phyloP scores from a whole-genome alignment of 2,113 vertebrate genomes.

The Grallaria varia region DNA sequence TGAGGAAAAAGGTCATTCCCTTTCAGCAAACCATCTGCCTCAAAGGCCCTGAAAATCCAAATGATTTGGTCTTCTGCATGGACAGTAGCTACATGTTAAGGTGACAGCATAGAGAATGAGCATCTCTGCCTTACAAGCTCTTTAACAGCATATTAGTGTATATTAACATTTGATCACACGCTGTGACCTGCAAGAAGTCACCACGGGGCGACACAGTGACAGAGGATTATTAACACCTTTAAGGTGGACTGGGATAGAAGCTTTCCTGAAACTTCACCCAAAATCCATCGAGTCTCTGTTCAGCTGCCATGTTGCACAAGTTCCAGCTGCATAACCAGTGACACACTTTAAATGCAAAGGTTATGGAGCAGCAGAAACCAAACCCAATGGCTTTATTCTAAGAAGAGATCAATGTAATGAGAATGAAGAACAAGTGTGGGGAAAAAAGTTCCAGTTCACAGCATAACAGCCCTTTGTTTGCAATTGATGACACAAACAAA shows the following conservation, averaged over 20 bases:
- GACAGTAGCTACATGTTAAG: background rate
- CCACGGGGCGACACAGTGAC: background rate
- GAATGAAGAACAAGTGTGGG: background rate
- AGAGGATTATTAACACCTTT: background rate
- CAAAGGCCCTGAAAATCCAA: background rate
- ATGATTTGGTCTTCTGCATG: background rate
- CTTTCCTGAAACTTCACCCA: background rate
- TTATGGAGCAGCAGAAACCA: background rate
- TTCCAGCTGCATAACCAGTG: background rate
- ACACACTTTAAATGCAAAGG: background rate
- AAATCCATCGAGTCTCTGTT: background rate
- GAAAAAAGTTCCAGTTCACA: background rate
- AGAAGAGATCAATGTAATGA: background rate
- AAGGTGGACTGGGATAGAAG: background rate
- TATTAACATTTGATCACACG: background rate
- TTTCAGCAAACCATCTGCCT: background rate
- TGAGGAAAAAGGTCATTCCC: background rate
- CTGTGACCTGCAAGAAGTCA: background rate
- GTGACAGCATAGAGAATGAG: background rate
- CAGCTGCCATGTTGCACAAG: background rate
- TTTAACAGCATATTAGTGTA: fast-evolving
- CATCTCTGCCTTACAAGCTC: background rate
- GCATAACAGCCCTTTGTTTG: background rate
- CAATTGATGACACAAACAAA: background rate
- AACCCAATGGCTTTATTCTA: background rate